Evolutionary conservation across 2,888 invertebrate species (phyloP), one percentile per base, ranked within the genome.

Genomic region (Cryptophagus acutangulus): DNA sequence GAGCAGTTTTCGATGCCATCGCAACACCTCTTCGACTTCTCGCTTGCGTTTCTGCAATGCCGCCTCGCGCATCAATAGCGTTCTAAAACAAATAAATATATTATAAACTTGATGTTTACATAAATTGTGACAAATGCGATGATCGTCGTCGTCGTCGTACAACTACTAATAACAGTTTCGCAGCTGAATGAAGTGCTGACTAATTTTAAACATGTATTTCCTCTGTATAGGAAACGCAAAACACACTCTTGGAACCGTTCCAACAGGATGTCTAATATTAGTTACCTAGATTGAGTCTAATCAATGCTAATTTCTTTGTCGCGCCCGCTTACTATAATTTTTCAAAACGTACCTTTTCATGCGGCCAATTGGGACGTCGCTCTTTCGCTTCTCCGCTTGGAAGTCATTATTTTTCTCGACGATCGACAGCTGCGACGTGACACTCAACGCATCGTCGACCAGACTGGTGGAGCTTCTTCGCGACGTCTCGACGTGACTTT

Each of bases 1-100:
- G 49, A 74, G 65, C 17, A 76, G 62, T 38, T 72, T 70, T 48
- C 71, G 71, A 61, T 75, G 74, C 74, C 75, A 75, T 66, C 71
- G 63, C 50, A 75, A 57, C 37, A 76, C 56, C 45, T 71, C 71
- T 57, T 75, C 74, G 24, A 73, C 73, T 49, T 70, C 69, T 54
- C 71, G 65, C 35, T 72, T 64, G 14, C 75, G 67, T 50, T 69
- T 67, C 38, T 66, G 63, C 37, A 75, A 57, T 40, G 71, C 72
- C 25, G 64, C 66, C 59, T 75, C 74, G 37, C 73, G 69, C 61
- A 72, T 70, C 51, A 66, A 65, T 42, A 76, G 56, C 14, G 64
- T 62, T 51, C 71, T 71, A 52, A 48, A 56, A 54, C 20, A 36
- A 36, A 20, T 36, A 38, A 18, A 26, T 29, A 36, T 38, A 45